Percentiles rank a stretch among this genome's conserved stretches.
Evolutionary conservation across 1,140 invertebrate genomes (phyloP).

Genomic region (Macrostomum lignano): DNA sequence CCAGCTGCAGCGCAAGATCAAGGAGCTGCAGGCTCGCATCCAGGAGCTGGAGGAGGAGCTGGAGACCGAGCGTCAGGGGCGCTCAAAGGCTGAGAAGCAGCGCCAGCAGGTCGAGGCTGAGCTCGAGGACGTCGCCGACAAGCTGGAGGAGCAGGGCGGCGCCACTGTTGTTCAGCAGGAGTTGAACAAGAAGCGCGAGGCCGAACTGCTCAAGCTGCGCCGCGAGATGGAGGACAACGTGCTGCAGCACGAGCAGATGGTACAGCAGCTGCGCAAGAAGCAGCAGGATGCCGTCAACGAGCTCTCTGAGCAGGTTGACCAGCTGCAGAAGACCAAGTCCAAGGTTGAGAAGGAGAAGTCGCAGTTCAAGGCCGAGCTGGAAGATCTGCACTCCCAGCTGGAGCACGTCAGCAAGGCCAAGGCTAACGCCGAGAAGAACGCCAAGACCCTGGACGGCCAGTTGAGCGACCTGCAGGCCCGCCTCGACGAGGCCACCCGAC

Average conservation of each 20-base stretch:
- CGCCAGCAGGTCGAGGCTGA: constrained; percentile 13
- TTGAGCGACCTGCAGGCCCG: constrained; percentile 73
- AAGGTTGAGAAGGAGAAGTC: constrained; percentile 92
- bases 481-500: constrained; percentile 51
- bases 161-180: constrained; percentile 82
- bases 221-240: constrained; percentile 90
- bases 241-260: constrained; percentile 80
- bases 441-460: constrained; percentile 73
- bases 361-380: constrained; percentile 62
- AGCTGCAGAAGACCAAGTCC: constrained; percentile 89
- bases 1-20: constrained; percentile 87
- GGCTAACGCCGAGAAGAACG: constrained; percentile 75
- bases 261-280: constrained; percentile 85
- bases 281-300: constrained; percentile 77
- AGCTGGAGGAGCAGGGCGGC: constrained; percentile 88
- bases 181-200: constrained; percentile 94
- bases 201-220: constrained; percentile 81
- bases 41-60: constrained; percentile 88
- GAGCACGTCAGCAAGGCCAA: constrained; percentile 71
- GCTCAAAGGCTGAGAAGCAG: constrained; percentile 19
- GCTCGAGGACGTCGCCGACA: constrained; percentile 41
- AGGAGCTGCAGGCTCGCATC: constrained; percentile 53
- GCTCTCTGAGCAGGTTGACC: constrained; percentile 93
- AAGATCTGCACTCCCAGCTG: constrained; percentile 48
- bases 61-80: constrained; percentile 73